Conservation (phyloP, 1,140 invertebrate species). For the Dendrolimus punctatus region DNA sequence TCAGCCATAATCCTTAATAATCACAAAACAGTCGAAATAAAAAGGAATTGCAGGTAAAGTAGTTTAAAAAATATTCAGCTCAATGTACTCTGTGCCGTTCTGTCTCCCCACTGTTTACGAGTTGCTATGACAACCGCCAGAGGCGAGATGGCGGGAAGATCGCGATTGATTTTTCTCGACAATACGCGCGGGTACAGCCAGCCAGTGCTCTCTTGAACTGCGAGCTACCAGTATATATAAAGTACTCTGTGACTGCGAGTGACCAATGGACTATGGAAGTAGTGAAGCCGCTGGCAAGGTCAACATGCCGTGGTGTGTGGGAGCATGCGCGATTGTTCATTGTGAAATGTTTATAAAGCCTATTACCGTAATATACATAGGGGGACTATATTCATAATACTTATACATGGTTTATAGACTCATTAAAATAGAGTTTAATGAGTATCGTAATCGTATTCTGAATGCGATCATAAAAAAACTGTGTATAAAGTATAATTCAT, state of each 20-base stretch:
- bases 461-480: too few relatives aligned
- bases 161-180: conserved; percentile 62
- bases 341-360: conserved; percentile 2
- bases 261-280: conserved; percentile 12
- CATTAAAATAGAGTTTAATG: too few relatives aligned
- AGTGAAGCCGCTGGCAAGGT: conserved; percentile 8
- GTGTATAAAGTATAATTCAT: too few relatives aligned
- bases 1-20: conserved; percentile 53
- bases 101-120: conserved; percentile 60
- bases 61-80: background rate
- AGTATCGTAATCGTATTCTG: too few relatives aligned
- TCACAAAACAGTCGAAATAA: conserved; percentile 23
- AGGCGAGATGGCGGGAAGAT: conserved; percentile 35
- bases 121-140: conserved; percentile 57
- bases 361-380: conserved; percentile 2
- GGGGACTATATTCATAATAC: too few relatives aligned
- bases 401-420: too few relatives aligned
- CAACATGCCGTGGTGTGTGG: conserved; percentile 26
- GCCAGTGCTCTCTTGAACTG: conserved; percentile 1
- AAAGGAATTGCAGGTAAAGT: conserved; percentile 13
- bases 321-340: conserved; percentile 7
- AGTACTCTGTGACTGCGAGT: too few relatives aligned
- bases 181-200: conserved; percentile 9
- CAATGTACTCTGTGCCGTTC: conserved; percentile 21
- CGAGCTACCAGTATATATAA: too few relatives aligned